Conservation (phyloP, 2,797 vertebrate species). For the Heteromormyrus szaboi region DNA sequence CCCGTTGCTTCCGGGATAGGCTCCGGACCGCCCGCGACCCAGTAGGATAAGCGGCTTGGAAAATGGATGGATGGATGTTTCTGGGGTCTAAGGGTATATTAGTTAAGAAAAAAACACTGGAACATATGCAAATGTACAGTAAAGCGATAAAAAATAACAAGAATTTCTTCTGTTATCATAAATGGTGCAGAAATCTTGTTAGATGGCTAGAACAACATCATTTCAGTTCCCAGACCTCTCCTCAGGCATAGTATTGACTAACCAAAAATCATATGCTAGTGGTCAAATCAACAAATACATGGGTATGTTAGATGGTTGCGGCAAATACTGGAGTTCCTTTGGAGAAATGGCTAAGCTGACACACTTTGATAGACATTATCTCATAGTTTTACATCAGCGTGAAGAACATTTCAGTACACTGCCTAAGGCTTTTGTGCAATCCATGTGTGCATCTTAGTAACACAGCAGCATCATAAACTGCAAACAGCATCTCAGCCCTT, state of each 20-base stretch:
- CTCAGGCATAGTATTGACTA: background rate
- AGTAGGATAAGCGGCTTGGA: too few species aligned
- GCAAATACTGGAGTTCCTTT: background rate
- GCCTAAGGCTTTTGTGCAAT: background rate
- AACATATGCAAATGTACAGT: background rate
- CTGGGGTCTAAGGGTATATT: background rate
- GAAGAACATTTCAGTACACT: background rate
- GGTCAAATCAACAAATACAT: background rate
- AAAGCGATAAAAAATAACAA: background rate
- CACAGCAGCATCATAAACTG: background rate
- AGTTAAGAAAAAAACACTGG: background rate
- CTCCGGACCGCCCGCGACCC: too few species aligned
- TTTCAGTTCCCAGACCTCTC: background rate
- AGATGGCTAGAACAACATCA: background rate
- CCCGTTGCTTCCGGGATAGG: too few species aligned
- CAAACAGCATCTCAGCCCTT: background rate
- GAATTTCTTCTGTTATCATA: background rate
- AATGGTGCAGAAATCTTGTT: background rate
- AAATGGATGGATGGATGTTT: too few species aligned
- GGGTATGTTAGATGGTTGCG: background rate
- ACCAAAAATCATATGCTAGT: background rate
- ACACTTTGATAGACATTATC: background rate
- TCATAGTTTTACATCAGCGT: background rate
- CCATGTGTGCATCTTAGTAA: background rate
- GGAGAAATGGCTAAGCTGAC: background rate